phyloP scores from a whole-genome alignment of 1,140 invertebrate genomes.

The Cyphomyrmex costatus region DNA sequence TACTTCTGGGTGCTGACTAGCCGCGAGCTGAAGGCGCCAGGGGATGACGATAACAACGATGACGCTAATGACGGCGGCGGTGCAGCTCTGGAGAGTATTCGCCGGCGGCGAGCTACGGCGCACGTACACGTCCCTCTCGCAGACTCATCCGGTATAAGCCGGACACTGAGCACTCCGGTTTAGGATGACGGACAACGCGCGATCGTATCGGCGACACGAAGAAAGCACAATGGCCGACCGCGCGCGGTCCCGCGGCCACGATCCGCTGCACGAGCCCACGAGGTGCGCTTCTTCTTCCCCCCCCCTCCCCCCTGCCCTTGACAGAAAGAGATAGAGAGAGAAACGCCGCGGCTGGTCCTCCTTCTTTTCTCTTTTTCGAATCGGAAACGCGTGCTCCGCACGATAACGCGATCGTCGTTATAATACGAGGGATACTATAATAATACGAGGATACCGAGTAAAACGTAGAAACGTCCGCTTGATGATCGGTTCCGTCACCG shows the following conservation, averaged over 20 bases:
- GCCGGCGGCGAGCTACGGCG: conserved; percentile 29
- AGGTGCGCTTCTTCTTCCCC: conserved; percentile 35
- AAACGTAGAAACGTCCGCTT: not conserved
- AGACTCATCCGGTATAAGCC: conserved; percentile 51
- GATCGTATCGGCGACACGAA: conserved; percentile 66
- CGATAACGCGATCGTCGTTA: not conserved
- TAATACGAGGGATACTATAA: not conserved
- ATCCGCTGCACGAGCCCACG: conserved; percentile 48
- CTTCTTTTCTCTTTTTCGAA: not conserved
- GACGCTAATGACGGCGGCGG: not conserved
- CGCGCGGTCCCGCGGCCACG: conserved; percentile 63
- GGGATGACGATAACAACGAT: not conserved
- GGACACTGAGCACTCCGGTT: conserved; percentile 47
- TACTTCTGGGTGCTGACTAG: not conserved
- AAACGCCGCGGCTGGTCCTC: conserved; percentile 17
- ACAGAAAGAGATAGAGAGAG: conserved; percentile 8
- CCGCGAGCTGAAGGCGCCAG: not conserved
- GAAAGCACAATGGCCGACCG: conserved; percentile 76
- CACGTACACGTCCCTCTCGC: conserved; percentile 10
- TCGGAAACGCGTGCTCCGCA: not conserved
- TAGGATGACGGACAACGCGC: conserved; percentile 64
- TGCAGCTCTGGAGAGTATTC: not conserved
- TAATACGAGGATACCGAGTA: too few species aligned
- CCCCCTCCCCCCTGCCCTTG: not conserved
- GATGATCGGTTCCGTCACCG: not conserved